These are phyloP conservation scores for Toxotes lorentzi DNA, from an alignment of 2,797 vertebrate genomes.

Conservation along the genomic window DNA sequence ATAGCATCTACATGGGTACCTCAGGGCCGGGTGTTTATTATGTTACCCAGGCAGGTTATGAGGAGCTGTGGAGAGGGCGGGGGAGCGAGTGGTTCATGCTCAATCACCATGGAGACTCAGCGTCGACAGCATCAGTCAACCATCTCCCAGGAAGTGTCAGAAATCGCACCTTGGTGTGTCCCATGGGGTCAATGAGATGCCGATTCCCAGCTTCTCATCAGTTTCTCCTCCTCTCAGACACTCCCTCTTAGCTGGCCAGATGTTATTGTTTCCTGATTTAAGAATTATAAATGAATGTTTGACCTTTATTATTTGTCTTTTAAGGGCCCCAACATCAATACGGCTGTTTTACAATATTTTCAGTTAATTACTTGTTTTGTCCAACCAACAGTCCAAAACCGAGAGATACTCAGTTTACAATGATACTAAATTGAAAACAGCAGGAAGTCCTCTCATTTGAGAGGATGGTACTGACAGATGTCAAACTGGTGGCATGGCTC, in stretches of 20 bases:
- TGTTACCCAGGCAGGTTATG: slow-evolving; percentile 76
- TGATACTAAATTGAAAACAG: neutral
- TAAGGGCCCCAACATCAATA: neutral
- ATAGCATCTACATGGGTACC: slow-evolving; percentile 88
- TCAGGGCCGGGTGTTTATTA: slow-evolving; percentile 85
- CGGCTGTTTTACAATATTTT: neutral
- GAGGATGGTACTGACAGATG: no score
- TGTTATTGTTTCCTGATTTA: slow-evolving; percentile 51
- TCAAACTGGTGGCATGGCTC: neutral
- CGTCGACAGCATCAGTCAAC: slow-evolving; percentile 89
- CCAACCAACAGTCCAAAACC: neutral
- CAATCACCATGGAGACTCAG: slow-evolving; percentile 76
- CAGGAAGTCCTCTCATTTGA: neutral
- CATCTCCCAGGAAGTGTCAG: slow-evolving; percentile 88
- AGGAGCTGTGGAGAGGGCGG: slow-evolving; percentile 67
- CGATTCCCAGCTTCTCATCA: slow-evolving; percentile 66
- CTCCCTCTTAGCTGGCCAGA: slow-evolving; percentile 58
- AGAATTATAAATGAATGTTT: neutral
- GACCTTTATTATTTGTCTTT: neutral
- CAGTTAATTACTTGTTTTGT: neutral
- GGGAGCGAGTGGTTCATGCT: slow-evolving; percentile 47
- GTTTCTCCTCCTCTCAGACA: slow-evolving; percentile 1
- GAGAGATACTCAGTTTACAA: neutral
- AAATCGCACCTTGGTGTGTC: slow-evolving; percentile 84
- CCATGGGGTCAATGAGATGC: slow-evolving; percentile 80